A percentile compares a stretch with the other conserved stretches of the same genome.
phyloP scores from a whole-genome alignment of 2,113 vertebrate species.

The Procavia capensis region DNA sequence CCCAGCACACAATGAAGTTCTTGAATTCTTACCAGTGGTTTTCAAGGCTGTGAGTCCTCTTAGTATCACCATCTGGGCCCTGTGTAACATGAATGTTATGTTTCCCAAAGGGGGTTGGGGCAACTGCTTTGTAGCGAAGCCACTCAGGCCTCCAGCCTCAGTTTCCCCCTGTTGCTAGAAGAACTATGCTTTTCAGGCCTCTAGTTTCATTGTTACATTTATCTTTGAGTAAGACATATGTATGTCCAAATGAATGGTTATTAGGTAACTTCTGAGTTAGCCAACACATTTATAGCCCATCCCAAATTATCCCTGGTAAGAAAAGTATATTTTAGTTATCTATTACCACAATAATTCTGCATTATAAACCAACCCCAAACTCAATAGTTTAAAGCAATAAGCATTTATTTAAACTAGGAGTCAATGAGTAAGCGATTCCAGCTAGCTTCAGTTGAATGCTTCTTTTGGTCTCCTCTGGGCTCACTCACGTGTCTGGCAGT shows the following conservation, averaged over 20 bases:
- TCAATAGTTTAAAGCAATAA: neutral
- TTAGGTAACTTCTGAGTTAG: neutral
- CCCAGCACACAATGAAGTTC: too few relatives aligned
- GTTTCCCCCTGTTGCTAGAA: too few relatives aligned
- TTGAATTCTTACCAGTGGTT: too few relatives aligned
- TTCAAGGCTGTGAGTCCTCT: too few relatives aligned
- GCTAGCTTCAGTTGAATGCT: neutral
- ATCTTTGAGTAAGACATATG: neutral
- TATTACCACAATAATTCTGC: neutral
- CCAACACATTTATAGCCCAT: neutral
- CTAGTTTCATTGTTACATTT: too few relatives aligned
- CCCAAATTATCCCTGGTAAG: neutral
- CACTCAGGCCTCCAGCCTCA: too few relatives aligned
- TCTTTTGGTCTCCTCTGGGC: neutral
- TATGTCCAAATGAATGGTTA: neutral
- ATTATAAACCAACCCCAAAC: neutral
- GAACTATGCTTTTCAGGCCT: too few relatives aligned
- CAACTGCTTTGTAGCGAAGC: too few relatives aligned
- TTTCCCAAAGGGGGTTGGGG: too few relatives aligned
- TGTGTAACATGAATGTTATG: too few relatives aligned
- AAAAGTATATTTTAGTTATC: constrained; percentile 5
- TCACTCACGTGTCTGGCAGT: neutral
- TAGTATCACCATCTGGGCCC: too few relatives aligned
- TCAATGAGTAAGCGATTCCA: neutral
- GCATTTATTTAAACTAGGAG: neutral